These are phyloP conservation scores for Candoia aspera DNA, from an alignment of 2,113 vertebrate species.

Conservation along the genomic window DNA sequence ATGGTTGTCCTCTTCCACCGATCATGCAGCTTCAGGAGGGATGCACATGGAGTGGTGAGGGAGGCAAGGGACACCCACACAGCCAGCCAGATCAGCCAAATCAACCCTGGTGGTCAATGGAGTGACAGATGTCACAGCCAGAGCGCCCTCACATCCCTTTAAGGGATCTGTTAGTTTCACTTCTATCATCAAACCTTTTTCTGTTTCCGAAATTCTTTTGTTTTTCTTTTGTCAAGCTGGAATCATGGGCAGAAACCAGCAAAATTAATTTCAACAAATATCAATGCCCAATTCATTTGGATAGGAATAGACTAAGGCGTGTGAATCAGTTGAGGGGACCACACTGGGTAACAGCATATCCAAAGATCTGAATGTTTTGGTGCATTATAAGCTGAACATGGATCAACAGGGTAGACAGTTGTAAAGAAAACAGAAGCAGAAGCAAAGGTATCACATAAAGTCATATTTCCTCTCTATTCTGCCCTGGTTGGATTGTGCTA, in stretches of 20 bases:
- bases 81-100: no score
- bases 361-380: not conserved
- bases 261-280: not conserved
- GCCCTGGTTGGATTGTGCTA: not conserved
- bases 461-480: not conserved
- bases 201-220: not conserved
- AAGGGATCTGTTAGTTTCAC: no score
- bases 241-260: not conserved
- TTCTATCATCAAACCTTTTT: not conserved
- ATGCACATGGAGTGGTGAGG: no score
- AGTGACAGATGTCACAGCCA: no score
- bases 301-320: not conserved
- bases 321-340: not conserved
- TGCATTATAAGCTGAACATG: not conserved
- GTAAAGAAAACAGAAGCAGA: not conserved
- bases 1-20: no score
- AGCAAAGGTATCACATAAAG: not conserved
- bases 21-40: no score
- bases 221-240: not conserved
- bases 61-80: no score
- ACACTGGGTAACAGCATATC: not conserved
- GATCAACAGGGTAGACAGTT: not conserved
- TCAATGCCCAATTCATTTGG: not conserved
- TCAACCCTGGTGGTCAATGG: no score
- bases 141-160: no score